Base-by-base conservation (phyloP, 1,140 invertebrate species). In the Orchesella cincta region DNA sequence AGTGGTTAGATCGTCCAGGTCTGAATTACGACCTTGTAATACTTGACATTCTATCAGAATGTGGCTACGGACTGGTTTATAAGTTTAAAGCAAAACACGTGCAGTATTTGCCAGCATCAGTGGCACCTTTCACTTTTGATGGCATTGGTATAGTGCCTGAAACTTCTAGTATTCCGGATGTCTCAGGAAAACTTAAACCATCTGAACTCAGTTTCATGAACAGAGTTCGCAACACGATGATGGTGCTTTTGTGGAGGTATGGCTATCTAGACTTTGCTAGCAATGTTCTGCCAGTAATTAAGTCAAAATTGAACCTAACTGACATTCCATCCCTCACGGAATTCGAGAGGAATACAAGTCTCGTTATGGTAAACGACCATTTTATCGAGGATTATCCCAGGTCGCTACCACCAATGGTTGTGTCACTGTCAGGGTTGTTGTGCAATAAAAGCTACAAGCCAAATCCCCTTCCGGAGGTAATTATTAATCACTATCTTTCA, bases 81-180 rank as follows among this genome's bases (percentile, higher is more conserved):
- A 71, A 71, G 31, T 71, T 71, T 71, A 36, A 36, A 18, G 67
- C 67, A 31, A 71, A 71, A 33, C 31, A 31, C 5, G 31, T 36
- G 5, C 29, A 12, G 16, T 71, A 28, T 23, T 18, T 3, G 1
- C 29, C 67, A 33, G 31, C 23, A 28, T 8, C 39, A 5, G 18
- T 36, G 12, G 2, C 34, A 18, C 34, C 67, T 26, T 71, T 36
- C 31, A 71, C 18, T 8, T 71, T 2, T 5, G 67, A 71, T 20
- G 67, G 5, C 2, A 2, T 71, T 18, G 67, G 67, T 5, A 12
- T 71, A 8, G 29, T 36, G 8, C 34, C 67, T 3, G 67, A 71
- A 71, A 16, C 26, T 71, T 5, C 29, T 8, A 34, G 29, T 34
- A 33, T 31, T 36, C 67, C 67, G 23, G 52, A 57, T 18, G 52